Percentiles rank a stretch among this genome's conserved stretches.
These are phyloP conservation scores for Mesitornis unicolor DNA, from an alignment of 2,113 vertebrate species.

Conservation along the genomic window DNA sequence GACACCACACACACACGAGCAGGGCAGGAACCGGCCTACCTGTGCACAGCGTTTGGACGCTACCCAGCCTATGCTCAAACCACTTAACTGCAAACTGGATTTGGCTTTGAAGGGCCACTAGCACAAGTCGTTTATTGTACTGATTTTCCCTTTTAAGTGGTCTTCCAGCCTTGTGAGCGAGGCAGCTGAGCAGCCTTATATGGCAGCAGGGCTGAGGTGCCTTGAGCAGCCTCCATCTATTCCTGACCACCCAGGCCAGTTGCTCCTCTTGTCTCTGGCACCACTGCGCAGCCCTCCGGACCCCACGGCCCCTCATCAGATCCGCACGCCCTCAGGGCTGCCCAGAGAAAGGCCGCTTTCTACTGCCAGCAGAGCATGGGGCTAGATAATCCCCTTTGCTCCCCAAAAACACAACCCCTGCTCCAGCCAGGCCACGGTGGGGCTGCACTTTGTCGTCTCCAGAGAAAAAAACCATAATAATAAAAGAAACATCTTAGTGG, in stretches of 20 bases:
- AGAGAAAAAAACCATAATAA: not conserved
- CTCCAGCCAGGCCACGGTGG: not conserved
- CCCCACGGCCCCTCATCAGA: not conserved
- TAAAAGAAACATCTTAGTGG: not conserved
- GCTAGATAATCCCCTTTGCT: not conserved
- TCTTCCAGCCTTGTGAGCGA: not conserved
- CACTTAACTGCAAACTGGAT: not conserved
- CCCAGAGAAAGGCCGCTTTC: not conserved
- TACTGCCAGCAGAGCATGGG: not conserved
- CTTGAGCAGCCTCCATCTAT: not conserved
- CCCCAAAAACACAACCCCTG: not conserved
- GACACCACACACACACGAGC: not conserved
- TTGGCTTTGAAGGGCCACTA: not conserved
- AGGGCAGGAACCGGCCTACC: not conserved
- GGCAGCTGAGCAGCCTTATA: slow-evolving; percentile 19
- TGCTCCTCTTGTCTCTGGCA: not conserved
- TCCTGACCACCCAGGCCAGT: not conserved
- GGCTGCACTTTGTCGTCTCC: not conserved
- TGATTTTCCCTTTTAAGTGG: not conserved
- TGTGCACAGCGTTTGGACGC: accelerated
- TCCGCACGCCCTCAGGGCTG: not conserved
- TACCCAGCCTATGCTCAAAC: not conserved
- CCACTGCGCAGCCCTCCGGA: not conserved
- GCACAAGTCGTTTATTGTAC: not conserved
- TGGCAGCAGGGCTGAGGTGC: not conserved